Base-by-base conservation (phyloP, 2,888 invertebrate genomes). In the Agonopterix arenella region DNA sequence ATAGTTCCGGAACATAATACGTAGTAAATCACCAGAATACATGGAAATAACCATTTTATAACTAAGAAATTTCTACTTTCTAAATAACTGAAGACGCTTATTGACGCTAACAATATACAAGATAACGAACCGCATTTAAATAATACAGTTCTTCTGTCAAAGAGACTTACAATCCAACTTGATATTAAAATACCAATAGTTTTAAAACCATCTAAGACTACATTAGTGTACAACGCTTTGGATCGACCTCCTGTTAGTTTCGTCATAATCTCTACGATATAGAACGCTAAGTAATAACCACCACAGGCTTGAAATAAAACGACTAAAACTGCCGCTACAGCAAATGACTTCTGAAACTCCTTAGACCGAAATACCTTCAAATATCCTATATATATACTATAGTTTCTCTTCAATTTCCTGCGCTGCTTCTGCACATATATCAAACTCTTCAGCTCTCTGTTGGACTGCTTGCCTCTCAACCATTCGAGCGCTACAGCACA, bases 381-480 rank as follows among this genome's bases (percentile, higher is more conserved):
- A 8, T 4, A 8, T 1, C 13, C 43, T 8, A 13, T 8, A 13
- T 13, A 11, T 2, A 1, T 11, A 11, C 8, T 43, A 8, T 13
- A 11, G 8, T 16, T 44, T 11, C 5, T 11, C 10, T 18, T 18
- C 44, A 18, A 28, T 45, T 38, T 45, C 11, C 46, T 44, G n/a
- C 54, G n/a, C 36, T 60, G 53, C n/a, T 52, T 36, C 9, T 60
- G 60, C 10, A 53, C 53, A 28, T 44, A 28, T 47, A 60, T 58
- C 13, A 60, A 44, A 5, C 60, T 56, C 4, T 44, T 48, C 4
- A 60, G 1, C 51, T 60, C 60, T 50, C 38, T 56, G 43, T 45
- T 50, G 1, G 59, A 46, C 16, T 60, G 52, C 4, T 41, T n/a
- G 16, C 60, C 60, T 42, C 60, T 49, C 3, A 61, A 36, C 61